Conservation (phyloP, 2,888 invertebrate genomes). For the Ephialtes manifestator region DNA sequence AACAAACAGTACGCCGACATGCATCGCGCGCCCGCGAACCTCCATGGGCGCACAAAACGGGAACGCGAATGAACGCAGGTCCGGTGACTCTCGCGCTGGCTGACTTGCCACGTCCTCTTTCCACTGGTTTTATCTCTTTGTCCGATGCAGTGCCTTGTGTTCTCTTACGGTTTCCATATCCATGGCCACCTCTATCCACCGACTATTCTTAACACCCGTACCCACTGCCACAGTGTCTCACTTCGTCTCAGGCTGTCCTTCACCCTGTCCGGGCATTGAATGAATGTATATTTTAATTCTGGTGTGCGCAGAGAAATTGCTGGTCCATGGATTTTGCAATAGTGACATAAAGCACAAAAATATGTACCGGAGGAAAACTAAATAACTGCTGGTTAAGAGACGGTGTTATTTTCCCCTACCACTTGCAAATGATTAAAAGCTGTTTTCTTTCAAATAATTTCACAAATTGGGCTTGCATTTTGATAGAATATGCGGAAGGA, state of each 20-base stretch:
- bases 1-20: slow-evolving; percentile 83
- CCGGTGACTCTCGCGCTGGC: slow-evolving; percentile 70
- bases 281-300: slow-evolving; percentile 80
- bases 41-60: slow-evolving; percentile 51
- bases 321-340: no score
- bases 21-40: slow-evolving; percentile 74
- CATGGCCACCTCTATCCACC: slow-evolving; percentile 12
- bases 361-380: no score
- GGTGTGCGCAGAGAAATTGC: slow-evolving; percentile 65
- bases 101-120: slow-evolving; percentile 52
- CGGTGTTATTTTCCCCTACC: no score
- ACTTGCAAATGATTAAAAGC: no score
- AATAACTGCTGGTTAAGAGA: no score
- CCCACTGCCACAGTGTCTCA: slow-evolving; percentile 37
- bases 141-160: slow-evolving; percentile 9
- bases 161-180: slow-evolving; percentile 34
- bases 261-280: slow-evolving; percentile 21
- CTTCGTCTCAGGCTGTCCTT: slow-evolving; percentile 22
- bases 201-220: slow-evolving; percentile 27
- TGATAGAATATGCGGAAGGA: no score
- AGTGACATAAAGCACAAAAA: no score
- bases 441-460: no score
- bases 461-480: no score
- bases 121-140: slow-evolving; percentile 24
- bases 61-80: slow-evolving; percentile 76